A percentile compares a stretch with the other conserved stretches of the same genome.
These are phyloP conservation scores for Tursiops truncatus DNA, from an alignment of 2,113 vertebrate species.

Conservation along the genomic window DNA sequence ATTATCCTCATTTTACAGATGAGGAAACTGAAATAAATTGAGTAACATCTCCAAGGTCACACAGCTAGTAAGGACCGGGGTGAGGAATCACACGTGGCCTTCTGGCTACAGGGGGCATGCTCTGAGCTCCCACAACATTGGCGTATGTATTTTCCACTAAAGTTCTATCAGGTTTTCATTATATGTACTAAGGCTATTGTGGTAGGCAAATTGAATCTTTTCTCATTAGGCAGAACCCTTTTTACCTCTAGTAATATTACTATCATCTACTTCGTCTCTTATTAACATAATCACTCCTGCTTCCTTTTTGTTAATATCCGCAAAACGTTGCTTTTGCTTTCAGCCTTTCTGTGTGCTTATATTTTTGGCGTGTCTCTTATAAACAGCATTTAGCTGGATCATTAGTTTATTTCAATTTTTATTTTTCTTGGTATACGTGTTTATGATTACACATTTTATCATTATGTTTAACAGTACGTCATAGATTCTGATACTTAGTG, in stretches of 20 bases:
- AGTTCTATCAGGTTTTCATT: neutral
- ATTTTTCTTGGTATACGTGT: neutral
- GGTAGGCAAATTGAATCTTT: neutral
- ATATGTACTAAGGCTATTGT: neutral
- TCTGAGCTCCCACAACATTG: neutral
- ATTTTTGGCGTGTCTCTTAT: neutral
- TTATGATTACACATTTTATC: neutral
- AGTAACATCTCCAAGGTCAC: neutral
- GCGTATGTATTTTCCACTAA: neutral
- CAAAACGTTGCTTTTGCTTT: neutral
- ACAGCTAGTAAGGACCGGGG: neutral
- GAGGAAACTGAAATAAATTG: neutral
- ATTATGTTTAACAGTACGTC: neutral
- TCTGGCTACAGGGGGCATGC: neutral
- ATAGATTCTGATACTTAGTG: neutral
- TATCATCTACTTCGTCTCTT: neutral
- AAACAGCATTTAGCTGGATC: neutral
- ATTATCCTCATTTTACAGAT: neutral
- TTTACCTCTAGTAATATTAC: neutral
- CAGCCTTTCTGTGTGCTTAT: neutral
- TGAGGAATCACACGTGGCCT: neutral
- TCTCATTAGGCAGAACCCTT: neutral
- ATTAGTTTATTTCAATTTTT: neutral
- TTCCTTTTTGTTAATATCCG: neutral
- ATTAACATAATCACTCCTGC: neutral